A percentile compares a stretch with the other conserved stretches of the same genome.
phyloP scores from a whole-genome alignment of 2,113 vertebrate species.

The Erythrocercus mccallii region DNA sequence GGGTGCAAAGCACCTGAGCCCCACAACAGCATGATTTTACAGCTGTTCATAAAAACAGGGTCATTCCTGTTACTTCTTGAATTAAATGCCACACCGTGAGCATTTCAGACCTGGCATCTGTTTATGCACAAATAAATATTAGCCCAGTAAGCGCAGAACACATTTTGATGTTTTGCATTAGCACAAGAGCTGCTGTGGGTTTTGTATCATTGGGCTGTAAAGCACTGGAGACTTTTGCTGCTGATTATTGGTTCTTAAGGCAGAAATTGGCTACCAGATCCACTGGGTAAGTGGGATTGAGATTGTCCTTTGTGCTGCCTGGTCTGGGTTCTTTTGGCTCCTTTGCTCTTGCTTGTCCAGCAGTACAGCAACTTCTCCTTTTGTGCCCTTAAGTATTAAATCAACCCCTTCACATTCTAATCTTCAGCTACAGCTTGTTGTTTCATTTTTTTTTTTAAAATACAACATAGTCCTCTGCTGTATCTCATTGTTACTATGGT shows the following conservation, averaged over 20 bases:
- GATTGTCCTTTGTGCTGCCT: not conserved
- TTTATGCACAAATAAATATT: not conserved
- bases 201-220: not conserved
- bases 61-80: constrained; percentile 14
- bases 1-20: not conserved
- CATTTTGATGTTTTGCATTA: not conserved
- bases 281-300: not conserved
- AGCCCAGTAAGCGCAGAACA: not conserved
- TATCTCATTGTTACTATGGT: not conserved
- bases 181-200: not conserved
- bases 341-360: not conserved
- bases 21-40: not conserved
- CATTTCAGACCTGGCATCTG: not conserved
- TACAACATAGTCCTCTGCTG: not conserved
- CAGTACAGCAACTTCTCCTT: not conserved
- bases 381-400: constrained; percentile 2
- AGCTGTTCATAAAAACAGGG: not conserved
- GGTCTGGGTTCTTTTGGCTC: not conserved
- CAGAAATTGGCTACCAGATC: not conserved
- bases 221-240: not conserved
- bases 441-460: not conserved
- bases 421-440: not conserved
- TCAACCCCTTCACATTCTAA: not conserved
- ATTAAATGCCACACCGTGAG: not conserved
- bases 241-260: not conserved